Evolutionary conservation across 2,888 invertebrate species (phyloP), one percentile per base, ranked within the genome.

Genomic region (Crepidodera aurea): DNA sequence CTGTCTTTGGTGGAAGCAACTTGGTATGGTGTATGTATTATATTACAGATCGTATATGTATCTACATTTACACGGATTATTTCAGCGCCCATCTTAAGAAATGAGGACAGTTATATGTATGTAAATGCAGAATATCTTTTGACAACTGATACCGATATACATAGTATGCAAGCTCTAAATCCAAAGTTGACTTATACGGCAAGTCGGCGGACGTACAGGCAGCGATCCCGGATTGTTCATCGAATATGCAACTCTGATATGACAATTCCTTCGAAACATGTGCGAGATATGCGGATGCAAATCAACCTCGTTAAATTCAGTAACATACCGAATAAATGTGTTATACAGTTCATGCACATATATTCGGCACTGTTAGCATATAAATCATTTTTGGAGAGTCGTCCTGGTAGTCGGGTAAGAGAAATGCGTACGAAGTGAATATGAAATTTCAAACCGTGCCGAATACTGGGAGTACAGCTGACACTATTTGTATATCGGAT

Each of bases 251-350:
- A 50, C 42, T 51, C 40, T 40, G 27, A 51, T 51, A 42, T 22
- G 44, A 50, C 58, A 59, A 59, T 59, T 51, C 58, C 51, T 59
- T 51, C 32, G 42, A 18, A 59, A 51, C 58, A 58, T 58, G 42
- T 22, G 44, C 51, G 51, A 42, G 58, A 53, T 46, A 51, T 54
- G 25, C 50, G 34, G 39, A 60, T 60, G 60, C 54, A 60, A 60
- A 60, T 60, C 54, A 54, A 39, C 48, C 48, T 60, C 60, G 46
- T 60, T 60, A 60, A 60, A 60, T 60, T 60, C 60, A 60, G 60
- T 39, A 60, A 54, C 60, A 60, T 40, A 13, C 60, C 48, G 55
- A 60, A 60, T 54, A 54, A 60, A 60, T 60, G 54, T 60, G 60
- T 60, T 48, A 37, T 53, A 60, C 54, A 54, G 60, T 48, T 51